phyloP scores from a whole-genome alignment of 2,113 vertebrate species.

The Poeciliopsis prolifica region DNA sequence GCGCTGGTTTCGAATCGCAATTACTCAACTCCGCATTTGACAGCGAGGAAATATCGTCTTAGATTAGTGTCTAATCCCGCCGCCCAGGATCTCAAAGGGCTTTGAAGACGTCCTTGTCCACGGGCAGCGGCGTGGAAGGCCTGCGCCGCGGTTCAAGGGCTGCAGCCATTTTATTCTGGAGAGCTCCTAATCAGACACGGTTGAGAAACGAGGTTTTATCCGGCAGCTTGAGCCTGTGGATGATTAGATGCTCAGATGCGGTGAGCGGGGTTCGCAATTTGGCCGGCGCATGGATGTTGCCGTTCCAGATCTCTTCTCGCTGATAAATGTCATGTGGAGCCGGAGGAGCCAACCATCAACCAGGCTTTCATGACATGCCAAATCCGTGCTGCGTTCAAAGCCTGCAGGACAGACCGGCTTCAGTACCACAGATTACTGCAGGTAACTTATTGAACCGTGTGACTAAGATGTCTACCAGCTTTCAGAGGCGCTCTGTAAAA shows the following conservation, averaged over 20 bases:
- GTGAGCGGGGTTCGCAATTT: conserved; percentile 68
- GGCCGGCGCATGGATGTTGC: conserved; percentile 60
- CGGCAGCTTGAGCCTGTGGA: conserved; percentile 64
- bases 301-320: conserved; percentile 42
- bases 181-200: conserved; percentile 73
- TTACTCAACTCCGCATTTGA: conserved; percentile 63
- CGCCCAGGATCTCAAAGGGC: conserved; percentile 65
- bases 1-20: conserved; percentile 52
- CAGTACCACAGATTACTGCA: conserved; percentile 47
- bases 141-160: conserved; percentile 62
- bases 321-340: conserved; percentile 66
- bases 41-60: conserved; percentile 42
- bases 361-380: conserved; percentile 49
- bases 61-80: conserved; percentile 72
- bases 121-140: conserved; percentile 46
- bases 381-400: conserved; percentile 31
- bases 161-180: conserved; percentile 74
- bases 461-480: conserved; percentile 13
- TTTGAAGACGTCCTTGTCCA: conserved; percentile 67
- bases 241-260: conserved; percentile 79
- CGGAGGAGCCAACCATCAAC: conserved; percentile 53
- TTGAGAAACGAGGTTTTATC: conserved; percentile 73
- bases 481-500: neutral
- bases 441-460: conserved; percentile 52
- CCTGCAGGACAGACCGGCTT: conserved; percentile 38